A percentile compares a stretch with the other conserved stretches of the same genome.
phyloP scores from a whole-genome alignment of 1,140 invertebrate species.

The Neodiprion pinetum region DNA sequence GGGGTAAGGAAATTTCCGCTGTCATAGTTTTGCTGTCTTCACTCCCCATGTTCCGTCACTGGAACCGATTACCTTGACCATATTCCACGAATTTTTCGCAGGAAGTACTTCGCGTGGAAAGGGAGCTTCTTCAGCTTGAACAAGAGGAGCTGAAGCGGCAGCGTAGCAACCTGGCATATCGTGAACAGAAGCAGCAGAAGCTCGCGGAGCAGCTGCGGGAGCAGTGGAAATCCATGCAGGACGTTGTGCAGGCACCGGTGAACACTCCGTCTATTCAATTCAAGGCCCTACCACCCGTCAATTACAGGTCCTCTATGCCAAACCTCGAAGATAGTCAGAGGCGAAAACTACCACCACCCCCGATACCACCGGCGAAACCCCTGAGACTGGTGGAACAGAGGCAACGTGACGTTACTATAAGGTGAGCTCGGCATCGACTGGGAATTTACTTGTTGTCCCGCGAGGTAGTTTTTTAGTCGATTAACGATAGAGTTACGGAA shows the following conservation, averaged over 20 bases:
- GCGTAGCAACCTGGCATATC: conserved; percentile 71
- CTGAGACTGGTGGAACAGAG: conserved; percentile 55
- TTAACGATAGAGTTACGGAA: too few relatives aligned
- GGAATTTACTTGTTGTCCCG: too few relatives aligned
- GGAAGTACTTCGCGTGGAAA: conserved; percentile 78
- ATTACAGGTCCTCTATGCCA: conserved; percentile 74
- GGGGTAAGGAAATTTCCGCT: conserved; percentile 42
- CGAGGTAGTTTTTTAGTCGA: too few relatives aligned
- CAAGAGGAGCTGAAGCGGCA: conserved; percentile 80
- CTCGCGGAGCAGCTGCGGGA: conserved; percentile 55
- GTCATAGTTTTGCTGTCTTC: background rate
- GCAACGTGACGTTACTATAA: conserved; percentile 59
- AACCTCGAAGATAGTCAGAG: conserved; percentile 63
- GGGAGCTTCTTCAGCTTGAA: conserved; percentile 76
- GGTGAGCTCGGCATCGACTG: conserved; percentile 40
- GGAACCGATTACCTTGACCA: background rate
- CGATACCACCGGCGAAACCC: conserved; percentile 63
- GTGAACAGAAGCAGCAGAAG: conserved; percentile 63
- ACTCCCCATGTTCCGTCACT: background rate
- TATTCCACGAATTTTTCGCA: conserved; percentile 36
- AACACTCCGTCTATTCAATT: conserved; percentile 14
- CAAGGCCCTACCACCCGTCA: conserved; percentile 40
- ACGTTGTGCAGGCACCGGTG: conserved; percentile 44
- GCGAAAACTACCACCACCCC: conserved; percentile 58
- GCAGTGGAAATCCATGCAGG: conserved; percentile 58